Evolutionary conservation across 53 echinoderm and acorn worm genomes (phyloP).

Genomic region (Paracentrotus lividus): DNA sequence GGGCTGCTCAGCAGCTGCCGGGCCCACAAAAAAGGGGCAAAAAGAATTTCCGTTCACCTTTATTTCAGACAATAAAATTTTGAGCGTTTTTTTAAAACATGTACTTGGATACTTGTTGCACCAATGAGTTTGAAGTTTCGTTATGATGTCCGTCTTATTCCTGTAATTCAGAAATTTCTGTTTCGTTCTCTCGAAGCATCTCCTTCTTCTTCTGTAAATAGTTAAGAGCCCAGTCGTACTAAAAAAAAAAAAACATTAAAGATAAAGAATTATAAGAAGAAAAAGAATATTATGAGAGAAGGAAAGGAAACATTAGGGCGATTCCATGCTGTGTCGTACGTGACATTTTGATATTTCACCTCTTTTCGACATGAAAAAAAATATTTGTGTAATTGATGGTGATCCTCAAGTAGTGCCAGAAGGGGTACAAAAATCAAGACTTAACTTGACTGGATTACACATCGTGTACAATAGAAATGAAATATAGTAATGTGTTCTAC

Average conservation of each 20-base stretch:
- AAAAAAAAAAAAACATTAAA: background rate
- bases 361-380: too few relatives aligned
- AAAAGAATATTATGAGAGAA: background rate
- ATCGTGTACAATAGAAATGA: too few relatives aligned
- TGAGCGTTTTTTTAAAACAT: background rate
- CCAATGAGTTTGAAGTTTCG: too few relatives aligned
- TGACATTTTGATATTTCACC: too few relatives aligned
- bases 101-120: background rate
- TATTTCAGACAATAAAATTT: background rate
- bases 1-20: too few relatives aligned
- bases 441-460: too few relatives aligned
- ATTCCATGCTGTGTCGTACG: too few relatives aligned
- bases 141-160: background rate
- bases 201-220: slow-evolving; percentile 5
- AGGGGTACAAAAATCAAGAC: too few relatives aligned
- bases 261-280: background rate
- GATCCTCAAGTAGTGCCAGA: too few relatives aligned
- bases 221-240: slow-evolving; percentile 52
- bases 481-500: too few relatives aligned
- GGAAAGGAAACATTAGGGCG: background rate
- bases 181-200: background rate
- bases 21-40: too few relatives aligned
- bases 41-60: background rate
- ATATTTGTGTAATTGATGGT: too few relatives aligned
- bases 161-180: slow-evolving; percentile 12